phyloP scores from a whole-genome alignment of 92 coral and sea anemone species.

The Epizoanthus illoricatus region DNA sequence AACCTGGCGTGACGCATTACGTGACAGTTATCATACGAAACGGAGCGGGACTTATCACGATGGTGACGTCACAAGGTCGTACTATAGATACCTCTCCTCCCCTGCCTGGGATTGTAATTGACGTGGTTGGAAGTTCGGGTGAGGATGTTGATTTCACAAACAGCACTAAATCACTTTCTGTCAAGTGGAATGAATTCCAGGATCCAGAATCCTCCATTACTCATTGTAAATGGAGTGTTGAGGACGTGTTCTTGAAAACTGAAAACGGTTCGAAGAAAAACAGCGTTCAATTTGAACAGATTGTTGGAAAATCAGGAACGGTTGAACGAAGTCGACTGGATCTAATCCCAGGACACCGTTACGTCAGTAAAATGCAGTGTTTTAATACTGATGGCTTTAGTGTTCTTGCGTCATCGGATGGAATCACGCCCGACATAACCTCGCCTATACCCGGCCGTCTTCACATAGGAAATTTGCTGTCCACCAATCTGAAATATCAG shows the following conservation, averaged over 20 bases:
- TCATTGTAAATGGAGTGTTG: slow-evolving; percentile 70
- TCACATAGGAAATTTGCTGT: slow-evolving; percentile 50
- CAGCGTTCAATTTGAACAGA: slow-evolving; percentile 43
- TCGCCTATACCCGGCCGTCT: slow-evolving; percentile 68
- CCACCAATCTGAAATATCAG: slow-evolving; percentile 50
- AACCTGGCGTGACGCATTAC: slow-evolving; percentile 50
- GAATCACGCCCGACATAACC: slow-evolving; percentile 72
- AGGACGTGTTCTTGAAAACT: slow-evolving; percentile 58
- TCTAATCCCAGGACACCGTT: slow-evolving; percentile 77
- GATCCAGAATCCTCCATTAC: slow-evolving; percentile 75
- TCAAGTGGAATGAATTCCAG: slow-evolving; percentile 72
- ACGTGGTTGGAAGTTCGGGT: slow-evolving; percentile 48
- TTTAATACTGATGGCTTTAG: slow-evolving; percentile 77
- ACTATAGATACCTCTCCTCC: slow-evolving; percentile 78
- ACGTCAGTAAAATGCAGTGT: slow-evolving; percentile 70
- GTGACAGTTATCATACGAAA: slow-evolving; percentile 70
- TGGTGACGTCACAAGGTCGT: slow-evolving; percentile 66
- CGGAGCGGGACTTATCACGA: slow-evolving; percentile 68
- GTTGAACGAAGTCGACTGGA: slow-evolving; percentile 55
- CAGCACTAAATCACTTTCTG: slow-evolving; percentile 46
- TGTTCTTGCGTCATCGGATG: slow-evolving; percentile 64
- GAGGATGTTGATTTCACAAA: slow-evolving; percentile 66
- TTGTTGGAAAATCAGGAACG: slow-evolving; percentile 52
- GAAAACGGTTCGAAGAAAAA: slow-evolving; percentile 61
- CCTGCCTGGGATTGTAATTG: slow-evolving; percentile 71